Base-by-base conservation (phyloP, 2,888 invertebrate species). In the Iselma pallidipennis region DNA sequence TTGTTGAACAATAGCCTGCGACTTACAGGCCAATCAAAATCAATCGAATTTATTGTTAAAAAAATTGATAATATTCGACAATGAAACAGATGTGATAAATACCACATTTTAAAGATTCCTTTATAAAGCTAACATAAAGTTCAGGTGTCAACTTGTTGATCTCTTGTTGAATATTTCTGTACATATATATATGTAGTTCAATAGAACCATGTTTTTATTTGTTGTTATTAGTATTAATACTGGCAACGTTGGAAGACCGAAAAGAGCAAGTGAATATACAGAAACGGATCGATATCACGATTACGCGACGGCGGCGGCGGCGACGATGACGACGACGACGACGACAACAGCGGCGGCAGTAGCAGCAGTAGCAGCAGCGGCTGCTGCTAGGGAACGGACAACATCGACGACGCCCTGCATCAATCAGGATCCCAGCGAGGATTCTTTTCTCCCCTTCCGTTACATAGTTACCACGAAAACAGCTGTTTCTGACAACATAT, bases 341-440 rank as follows among this genome's bases (percentile, higher is more conserved):
- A 28, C 62, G 61, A 60, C 67, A 63, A 63, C 67, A 61, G 62
- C 66, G 33, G 16, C 45, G 45, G 12, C 23, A n/a, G n/a, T n/a
- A n/a, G n/a, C n/a, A n/a, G n/a, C n/a, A 61, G 62, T 64, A 16
- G 16, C 45, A 21, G 12, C 23, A 48, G 50, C 55, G 12, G 51
- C 55, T 57, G 64, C 57, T 64, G 57, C 60, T 64, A 64, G 61
- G 61, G 51, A 45, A 61, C 57, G 57, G 33, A 60, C 55, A 49
- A 49, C 14, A 52, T 14, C 57, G 63, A 61, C 67, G 65, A 64
- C 68, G 66, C 66, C 66, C 68, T 61, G 62, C 63, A 65, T 63
- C 59, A 68, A 63, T 67, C 67, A 63, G 67, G 21, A 28, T 33
- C 55, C 53, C 29, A 49, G 57, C 59, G 55, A 56, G 59, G 52